Evolutionary conservation across 2,113 vertebrate species (phyloP).

Genomic region (human): GRCh38 chr4:26374001-26374500

Average conservation of each 20-base stretch:
- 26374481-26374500: background rate
- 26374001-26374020: too few species aligned
- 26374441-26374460: background rate
- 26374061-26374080: too few species aligned
- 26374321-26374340: background rate
- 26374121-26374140: too few species aligned
- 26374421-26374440: background rate
- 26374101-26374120: too few species aligned
- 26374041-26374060: too few species aligned
- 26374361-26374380: background rate
- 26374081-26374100: too few species aligned
- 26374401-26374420: background rate
- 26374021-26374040: too few species aligned
- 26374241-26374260: constrained; percentile 11
- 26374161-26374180: too few species aligned
- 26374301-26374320: background rate
- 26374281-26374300: background rate
- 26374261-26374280: background rate
- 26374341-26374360: background rate
- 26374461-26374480: background rate
- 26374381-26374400: background rate
- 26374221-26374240: too few species aligned
- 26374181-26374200: too few species aligned
- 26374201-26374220: too few species aligned
- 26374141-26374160: too few species aligned